Evolutionary conservation across 2,113 vertebrate species (phyloP), one percentile per base, ranked within the genome.

Genomic region (Clarias batrachus): DNA sequence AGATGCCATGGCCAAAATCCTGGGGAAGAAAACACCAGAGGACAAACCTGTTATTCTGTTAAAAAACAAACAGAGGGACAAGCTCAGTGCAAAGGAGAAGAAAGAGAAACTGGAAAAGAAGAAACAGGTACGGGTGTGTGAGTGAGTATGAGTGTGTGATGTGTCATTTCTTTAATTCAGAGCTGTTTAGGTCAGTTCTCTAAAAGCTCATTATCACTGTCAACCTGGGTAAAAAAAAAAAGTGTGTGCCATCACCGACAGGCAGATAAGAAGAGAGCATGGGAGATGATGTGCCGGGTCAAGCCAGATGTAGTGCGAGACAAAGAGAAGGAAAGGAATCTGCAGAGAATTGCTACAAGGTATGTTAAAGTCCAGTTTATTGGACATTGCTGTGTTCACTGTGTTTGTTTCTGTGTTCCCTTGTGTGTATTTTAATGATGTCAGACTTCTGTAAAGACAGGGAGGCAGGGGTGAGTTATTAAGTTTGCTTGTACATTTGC

Each of bases 301-400:
- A 98, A 99, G 92, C 97, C 98, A 78, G 95, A 99, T 92, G 88
- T 97, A 65, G 95, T 96, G 78, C 94, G 84, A 92, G 97, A 98
- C 93, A 91, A 96, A 87, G 97, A 97, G 66, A 89, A 68, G 0
- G 98, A 99, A 91, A 94, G 91, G 90, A 94, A 93, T 86, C 95
- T 99, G 52, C 97, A 99, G 93, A 97, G 96, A 91, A 96, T 95
- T 21, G 97, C 98, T 59, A 99, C 98, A 0, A 97, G 97, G 97
- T 99, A 93, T 19, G 57, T 59, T 10, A 14, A 71, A 27, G 3
- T 86, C 7, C n/a, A 59, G 23, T 23, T 62, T 17, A 2, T 7
- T 37, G 13, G 7, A 57, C 17, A 16, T 62, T 30, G 0, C 7
- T 14, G 23, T n/a, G 4, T 9, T 48, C 23, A 25, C 27, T 56